Evolutionary conservation across 2,888 invertebrate genomes (phyloP), one percentile per base, ranked within the genome.

Genomic region (Linnaemya vulpina): DNA sequence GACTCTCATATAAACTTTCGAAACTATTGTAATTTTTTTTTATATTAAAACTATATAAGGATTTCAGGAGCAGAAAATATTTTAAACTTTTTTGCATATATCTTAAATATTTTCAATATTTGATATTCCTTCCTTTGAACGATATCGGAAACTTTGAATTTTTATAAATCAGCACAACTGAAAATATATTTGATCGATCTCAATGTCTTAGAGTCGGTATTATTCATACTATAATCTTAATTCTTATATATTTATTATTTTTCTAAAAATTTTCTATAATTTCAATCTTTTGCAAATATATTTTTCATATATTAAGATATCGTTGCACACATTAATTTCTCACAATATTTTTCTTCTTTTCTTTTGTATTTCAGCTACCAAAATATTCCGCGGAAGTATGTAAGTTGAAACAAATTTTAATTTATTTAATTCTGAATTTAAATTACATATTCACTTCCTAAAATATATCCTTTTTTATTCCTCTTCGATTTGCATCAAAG

Each of bases 391-490:
- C 22, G 7, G 1, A 20, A 15, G 22, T 13, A 20, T 10, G 20
- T 63, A 5, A 40, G 13, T 20, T 10, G 17, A 11, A 40, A 8
- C 1, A 20, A 63, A 63, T 40, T 22, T 40, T 62, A 13, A 40
- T 22, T 40, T 13, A 40, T 63, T 58, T 8, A 58, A 49, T 17
- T 30, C 5, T 5, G 5, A 17, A 51, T 51, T 17, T 17, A 22
- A 43, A 71, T n/a, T 30, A 58, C 0, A 17, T 35, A 7, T 58
- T 35, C 58, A 35, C 25, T 30, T n/a, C 9, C n/a, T 60, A 1
- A 10, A 38, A 67, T 60, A 38, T 58, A 74, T 67, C 62, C 49
- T 81, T 74, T 40, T 65, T 43, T 25, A 15, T 17, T 60, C 0
- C 10, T 17, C 20, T 51, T 30, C 0, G 0, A 9, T 4, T n/a